Evolutionary conservation across 2,113 vertebrate genomes (phyloP), one percentile per base, ranked within the genome.

Genomic region (Neofelis nebulosa): DNA sequence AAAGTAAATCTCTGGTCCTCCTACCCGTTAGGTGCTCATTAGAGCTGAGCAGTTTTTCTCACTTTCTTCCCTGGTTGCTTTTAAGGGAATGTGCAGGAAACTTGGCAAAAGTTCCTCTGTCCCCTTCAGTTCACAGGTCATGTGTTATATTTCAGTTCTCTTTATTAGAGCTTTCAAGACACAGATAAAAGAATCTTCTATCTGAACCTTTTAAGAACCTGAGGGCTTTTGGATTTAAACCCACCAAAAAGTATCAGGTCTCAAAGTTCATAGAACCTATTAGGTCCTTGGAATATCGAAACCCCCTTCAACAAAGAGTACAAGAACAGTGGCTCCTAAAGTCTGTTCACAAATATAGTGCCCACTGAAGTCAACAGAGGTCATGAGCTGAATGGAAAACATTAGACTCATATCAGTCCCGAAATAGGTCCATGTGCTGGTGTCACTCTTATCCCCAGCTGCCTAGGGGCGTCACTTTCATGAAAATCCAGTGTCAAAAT

Each of bases 301-400:
- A 71, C 13, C 36, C 52, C 25, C 48, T 85, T 82, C 80, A 45
- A 1, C 3, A 2, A 23, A 33, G 27, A 83, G 31, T 13, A 7
- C 31, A 55, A 73, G 38, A 79, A 0, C 21, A 92, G 91, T 63
- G 96, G 61, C 41, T 92, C 23, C 38, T 87, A 25, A 63, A 66
- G 96, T 87, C 14, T 29, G 2, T 74, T 81, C 7, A 15, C 25
- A 89, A 97, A 84, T 97, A 78, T 33, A 21, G 87, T 96, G 97
- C 73, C 95, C 83, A 45, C 74, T 81, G 95, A 97, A 94, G 97
- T 85, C 87, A 95, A 63, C 68, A 96, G 92, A 96, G 96, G 95
- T 98, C 97, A 97, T 27, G 74, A n/a, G 57, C 69, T 50, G 81
- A 97, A 89, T 94, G 93, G 98, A 97, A 98, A 98, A 48, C 91